These are phyloP conservation scores for Lepilemur ruficaudatus DNA, from an alignment of 2,797 vertebrate species.

Conservation along the genomic window DNA sequence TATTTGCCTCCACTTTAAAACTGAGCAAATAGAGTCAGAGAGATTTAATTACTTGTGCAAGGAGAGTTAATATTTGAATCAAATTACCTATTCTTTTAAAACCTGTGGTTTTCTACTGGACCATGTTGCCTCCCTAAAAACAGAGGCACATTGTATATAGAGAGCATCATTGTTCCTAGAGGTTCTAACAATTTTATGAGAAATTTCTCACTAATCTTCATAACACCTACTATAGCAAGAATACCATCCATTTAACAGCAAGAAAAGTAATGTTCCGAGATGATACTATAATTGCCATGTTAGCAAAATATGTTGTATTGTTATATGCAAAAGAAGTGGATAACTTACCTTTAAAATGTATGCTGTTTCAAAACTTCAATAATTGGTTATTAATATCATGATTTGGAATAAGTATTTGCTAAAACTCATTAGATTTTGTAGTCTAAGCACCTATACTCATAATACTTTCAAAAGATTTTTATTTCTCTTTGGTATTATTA, in stretches of 20 bases:
- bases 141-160: not conserved
- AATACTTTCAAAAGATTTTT: conserved; percentile 16
- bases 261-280: not conserved
- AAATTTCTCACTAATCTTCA: not conserved
- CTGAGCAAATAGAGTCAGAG: not conserved
- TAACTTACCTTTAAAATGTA: not conserved
- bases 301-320: not conserved
- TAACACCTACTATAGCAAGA: not conserved
- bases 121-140: not conserved
- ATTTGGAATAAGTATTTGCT: not conserved
- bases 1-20: conserved; percentile 10
- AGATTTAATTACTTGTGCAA: not conserved
- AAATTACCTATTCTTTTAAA: not conserved
- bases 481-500: conserved; percentile 34
- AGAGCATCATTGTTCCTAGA: too few species aligned
- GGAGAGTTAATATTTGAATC: not conserved
- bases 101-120: not conserved
- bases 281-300: not conserved
- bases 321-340: not conserved
- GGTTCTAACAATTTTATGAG: not conserved
- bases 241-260: not conserved
- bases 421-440: conserved; percentile 15
- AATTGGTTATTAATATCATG: not conserved
- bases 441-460: not conserved
- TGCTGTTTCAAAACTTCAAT: not conserved